Evolutionary conservation across 2,888 invertebrate species (phyloP), one percentile per base, ranked within the genome.

Genomic region (Operophtera brumata): DNA sequence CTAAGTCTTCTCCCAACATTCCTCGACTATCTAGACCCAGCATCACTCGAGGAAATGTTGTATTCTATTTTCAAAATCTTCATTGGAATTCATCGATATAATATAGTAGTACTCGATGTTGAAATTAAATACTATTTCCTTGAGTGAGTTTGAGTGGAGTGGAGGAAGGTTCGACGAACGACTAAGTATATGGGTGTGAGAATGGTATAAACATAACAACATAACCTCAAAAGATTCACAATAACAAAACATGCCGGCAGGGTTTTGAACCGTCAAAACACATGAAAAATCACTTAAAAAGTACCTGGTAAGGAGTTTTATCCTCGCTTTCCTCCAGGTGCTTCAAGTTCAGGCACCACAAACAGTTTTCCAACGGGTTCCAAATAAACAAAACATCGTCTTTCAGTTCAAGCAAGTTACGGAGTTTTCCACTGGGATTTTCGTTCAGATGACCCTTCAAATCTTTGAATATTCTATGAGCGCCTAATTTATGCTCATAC

Each of bases 371-470:
- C 52, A 89, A 80, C 1, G 91, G 87, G 72, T 93, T 92, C 94
- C 94, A 94, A 65, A 92, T 89, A 71, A 92, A 94, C 51, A 94
- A 80, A 65, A 94, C 91, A 77, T 94, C 93, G 64, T 94, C 93
- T 56, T 91, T 91, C 48, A 93, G 90, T 66, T 92, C 92, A 26
- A 94, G 75, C 63, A 94, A 90, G 80, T 93, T 93, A 56, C 90
- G 86, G 63, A 94, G 91, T 67, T 93, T 93, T 55, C 86, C 89
- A 59, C 82, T 82, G 26, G 84, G 64, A 73, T 77, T 86, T 67
- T 92, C 91, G 42, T 88, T 83, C 28, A 94, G 76, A 66, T 88
- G 84, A 37, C 88, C 87, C 65, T 91, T 91, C 46, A 93, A 70
- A 62, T 91, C 92, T 67, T 91, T 86, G 69, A 94, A 93, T 66